Percentiles rank a stretch among this genome's conserved stretches.
phyloP scores from a whole-genome alignment of 1,140 invertebrate genomes.

The Tetragonula clypearis region DNA sequence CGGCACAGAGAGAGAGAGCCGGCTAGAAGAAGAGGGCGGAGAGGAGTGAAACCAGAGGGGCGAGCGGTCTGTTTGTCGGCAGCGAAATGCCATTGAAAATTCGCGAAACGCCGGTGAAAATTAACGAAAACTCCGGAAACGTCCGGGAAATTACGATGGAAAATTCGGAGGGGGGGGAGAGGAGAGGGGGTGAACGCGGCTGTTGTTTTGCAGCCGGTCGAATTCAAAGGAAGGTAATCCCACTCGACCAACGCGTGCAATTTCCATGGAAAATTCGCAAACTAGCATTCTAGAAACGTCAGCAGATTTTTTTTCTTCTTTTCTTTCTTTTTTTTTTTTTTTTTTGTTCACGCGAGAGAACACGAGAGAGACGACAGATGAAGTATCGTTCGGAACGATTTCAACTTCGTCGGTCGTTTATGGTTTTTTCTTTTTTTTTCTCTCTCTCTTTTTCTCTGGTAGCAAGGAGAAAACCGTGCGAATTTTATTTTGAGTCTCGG shows the following conservation, averaged over 20 bases:
- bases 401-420: background rate
- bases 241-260: background rate
- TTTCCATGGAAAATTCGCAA: constrained; percentile 9
- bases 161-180: background rate
- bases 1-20: no score
- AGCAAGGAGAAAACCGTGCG: background rate
- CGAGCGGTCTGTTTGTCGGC: background rate
- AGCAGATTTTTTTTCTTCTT: background rate
- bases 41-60: no score
- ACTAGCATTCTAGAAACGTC: background rate
- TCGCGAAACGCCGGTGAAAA: background rate
- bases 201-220: background rate
- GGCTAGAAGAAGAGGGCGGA: no score
- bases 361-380: background rate
- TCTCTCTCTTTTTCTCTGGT: no score
- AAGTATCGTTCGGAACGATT: background rate
- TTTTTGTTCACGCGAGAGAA: no score
- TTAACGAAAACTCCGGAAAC: background rate
- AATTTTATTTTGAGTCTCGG: no score
- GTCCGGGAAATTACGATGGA: background rate
- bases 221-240: constrained; percentile 14
- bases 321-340: no score
- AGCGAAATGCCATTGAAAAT: background rate
- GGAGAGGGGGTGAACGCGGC: background rate
- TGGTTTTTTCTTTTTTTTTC: no score